These are phyloP conservation scores for Drosophila subobscura DNA, from an alignment of 1,140 invertebrate species.

Conservation along the genomic window DNA sequence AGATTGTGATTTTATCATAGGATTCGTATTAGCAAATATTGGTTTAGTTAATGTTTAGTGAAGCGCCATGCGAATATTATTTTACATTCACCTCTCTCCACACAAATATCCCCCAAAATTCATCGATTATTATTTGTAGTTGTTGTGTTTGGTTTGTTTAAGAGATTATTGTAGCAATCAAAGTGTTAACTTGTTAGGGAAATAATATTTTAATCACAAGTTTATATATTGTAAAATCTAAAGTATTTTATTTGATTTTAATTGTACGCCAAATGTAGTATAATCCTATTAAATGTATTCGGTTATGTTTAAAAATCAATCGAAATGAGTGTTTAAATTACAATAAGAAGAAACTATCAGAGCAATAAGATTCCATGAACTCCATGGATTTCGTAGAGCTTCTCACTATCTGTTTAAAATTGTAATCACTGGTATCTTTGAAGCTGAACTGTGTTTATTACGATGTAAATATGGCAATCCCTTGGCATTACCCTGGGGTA, in stretches of 20 bases:
- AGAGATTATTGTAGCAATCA: constrained; percentile 3
- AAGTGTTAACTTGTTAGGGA: constrained; percentile 4
- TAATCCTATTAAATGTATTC: not conserved
- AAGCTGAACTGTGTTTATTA: no score
- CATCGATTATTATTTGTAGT: not conserved
- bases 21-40: constrained; percentile 8
- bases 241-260: not conserved
- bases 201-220: constrained; percentile 1
- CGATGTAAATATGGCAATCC: no score
- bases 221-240: not conserved
- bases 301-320: not conserved
- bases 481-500: no score
- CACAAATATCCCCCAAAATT: constrained; percentile 9
- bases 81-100: constrained; percentile 10
- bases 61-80: constrained; percentile 55
- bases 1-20: constrained; percentile 66
- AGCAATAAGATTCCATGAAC: not conserved
- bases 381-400: no score
- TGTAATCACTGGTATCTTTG: no score
- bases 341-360: no score
- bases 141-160: constrained; percentile 13
- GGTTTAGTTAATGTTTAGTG: constrained; percentile 22
- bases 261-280: not conserved
- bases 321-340: not conserved
- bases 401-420: no score